Conservation (phyloP, 2,888 invertebrate genomes). For the Selenia dentaria region DNA sequence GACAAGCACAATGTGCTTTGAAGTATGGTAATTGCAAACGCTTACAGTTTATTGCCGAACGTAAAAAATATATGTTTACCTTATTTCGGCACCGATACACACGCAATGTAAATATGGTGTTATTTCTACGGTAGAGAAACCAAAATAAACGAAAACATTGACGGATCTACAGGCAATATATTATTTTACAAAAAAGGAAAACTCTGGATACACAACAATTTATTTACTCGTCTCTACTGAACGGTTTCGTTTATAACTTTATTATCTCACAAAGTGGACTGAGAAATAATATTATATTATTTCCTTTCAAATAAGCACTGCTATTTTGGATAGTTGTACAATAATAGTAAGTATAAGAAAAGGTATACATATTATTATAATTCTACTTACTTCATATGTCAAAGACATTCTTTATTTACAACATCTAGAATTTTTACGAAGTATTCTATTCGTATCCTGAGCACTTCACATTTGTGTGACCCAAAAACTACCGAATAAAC, state of each 20-base stretch:
- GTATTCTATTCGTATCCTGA: slow-evolving; percentile 9
- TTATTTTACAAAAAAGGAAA: slow-evolving; percentile 2
- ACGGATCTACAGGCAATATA: not conserved
- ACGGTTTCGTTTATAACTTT: slow-evolving; percentile 4
- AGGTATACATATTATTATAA: no score
- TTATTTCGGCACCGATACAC: slow-evolving; percentile 3
- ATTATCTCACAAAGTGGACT: slow-evolving; percentile 1
- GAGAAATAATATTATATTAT: no score
- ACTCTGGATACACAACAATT: slow-evolving; percentile 1
- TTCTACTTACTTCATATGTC: no score
- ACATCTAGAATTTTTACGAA: no score
- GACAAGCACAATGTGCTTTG: no score
- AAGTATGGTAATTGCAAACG: slow-evolving; percentile 6
- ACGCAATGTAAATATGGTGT: slow-evolving; percentile 12
- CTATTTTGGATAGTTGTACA: no score
- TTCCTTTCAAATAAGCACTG: no score
- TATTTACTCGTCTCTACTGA: slow-evolving; percentile 7
- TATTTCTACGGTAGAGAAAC: slow-evolving; percentile 11
- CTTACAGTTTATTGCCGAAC: slow-evolving; percentile 7
- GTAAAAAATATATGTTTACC: slow-evolving; percentile 15
- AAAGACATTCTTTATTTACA: no score
- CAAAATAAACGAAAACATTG: slow-evolving; percentile 7
- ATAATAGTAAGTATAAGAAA: no score
- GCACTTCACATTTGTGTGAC: slow-evolving; percentile 19
- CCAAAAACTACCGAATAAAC: slow-evolving; percentile 34